These are phyloP conservation scores for Netelia inedita DNA, from an alignment of 2,888 invertebrate genomes.

Conservation along the genomic window DNA sequence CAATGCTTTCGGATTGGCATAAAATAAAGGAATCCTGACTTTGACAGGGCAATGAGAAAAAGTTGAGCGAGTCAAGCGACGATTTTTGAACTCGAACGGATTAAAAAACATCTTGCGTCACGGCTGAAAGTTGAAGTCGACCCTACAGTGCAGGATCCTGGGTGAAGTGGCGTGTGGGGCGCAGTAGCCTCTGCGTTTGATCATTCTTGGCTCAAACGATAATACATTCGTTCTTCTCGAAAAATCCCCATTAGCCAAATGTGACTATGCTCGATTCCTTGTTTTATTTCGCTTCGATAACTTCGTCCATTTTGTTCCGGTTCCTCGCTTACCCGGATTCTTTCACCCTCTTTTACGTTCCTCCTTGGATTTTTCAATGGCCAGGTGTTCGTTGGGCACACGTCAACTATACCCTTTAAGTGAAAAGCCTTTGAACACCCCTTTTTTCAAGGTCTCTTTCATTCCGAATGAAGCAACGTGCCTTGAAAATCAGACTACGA, in stretches of 20 bases:
- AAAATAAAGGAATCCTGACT: background rate
- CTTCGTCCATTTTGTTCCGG: conserved; percentile 40
- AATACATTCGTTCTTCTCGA: conserved; percentile 23
- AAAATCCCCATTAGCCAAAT: background rate
- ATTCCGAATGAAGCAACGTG: background rate
- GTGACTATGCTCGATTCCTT: conserved; percentile 22
- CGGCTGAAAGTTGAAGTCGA: background rate
- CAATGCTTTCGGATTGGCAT: background rate
- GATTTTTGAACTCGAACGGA: conserved; percentile 12
- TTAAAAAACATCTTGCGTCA: conserved; percentile 24
- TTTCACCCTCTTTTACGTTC: background rate
- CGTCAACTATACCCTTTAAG: background rate
- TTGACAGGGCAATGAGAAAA: background rate
- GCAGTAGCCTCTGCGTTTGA: background rate
- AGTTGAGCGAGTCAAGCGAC: conserved; percentile 1
- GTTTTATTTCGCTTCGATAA: conserved; percentile 19
- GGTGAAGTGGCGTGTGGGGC: background rate
- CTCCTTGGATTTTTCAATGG: conserved; percentile 25
- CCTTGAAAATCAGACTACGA: no score
- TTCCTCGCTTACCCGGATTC: conserved; percentile 8
- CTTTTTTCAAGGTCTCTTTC: background rate
- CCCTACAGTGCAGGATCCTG: no score
- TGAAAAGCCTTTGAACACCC: background rate
- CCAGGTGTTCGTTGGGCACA: conserved; percentile 46
- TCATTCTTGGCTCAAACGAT: conserved; percentile 14